phyloP scores from a whole-genome alignment of 2,113 vertebrate species.

The Capreolus pygargus region DNA sequence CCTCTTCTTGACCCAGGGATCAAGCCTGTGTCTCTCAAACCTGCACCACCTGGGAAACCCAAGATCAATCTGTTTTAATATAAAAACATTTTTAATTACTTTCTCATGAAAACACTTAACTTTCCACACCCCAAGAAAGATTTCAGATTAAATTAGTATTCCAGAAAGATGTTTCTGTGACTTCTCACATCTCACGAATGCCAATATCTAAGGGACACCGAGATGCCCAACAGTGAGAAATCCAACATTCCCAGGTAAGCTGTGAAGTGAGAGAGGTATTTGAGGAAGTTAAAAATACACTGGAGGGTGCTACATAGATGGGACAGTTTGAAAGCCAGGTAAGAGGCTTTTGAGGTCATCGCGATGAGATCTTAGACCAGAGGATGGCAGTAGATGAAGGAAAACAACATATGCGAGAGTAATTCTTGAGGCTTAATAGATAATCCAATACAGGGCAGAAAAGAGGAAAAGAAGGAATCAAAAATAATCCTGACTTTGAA shows the following conservation, averaged over 20 bases:
- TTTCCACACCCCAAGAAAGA: neutral
- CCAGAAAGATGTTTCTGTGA: neutral
- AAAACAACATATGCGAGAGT: neutral
- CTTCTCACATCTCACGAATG: neutral
- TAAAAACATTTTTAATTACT: neutral
- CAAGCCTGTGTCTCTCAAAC: neutral
- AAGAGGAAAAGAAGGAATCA: neutral
- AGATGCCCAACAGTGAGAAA: neutral
- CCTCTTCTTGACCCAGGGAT: neutral
- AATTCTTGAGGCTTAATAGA: neutral
- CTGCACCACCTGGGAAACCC: neutral
- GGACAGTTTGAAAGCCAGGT: neutral
- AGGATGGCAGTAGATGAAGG: too few species aligned
- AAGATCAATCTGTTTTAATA: neutral
- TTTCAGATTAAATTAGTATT: neutral
- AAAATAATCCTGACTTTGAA: slow-evolving; percentile 6
- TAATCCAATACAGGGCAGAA: neutral
- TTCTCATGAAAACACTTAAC: neutral
- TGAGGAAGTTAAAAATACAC: neutral
- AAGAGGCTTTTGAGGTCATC: neutral
- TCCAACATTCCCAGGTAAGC: neutral
- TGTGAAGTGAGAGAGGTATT: neutral
- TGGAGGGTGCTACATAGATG: neutral
- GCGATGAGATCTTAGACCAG: neutral
- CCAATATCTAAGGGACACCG: neutral